Evolutionary conservation across 2,113 vertebrate genomes (phyloP).

Genomic region (Planiliza haematocheilus): DNA sequence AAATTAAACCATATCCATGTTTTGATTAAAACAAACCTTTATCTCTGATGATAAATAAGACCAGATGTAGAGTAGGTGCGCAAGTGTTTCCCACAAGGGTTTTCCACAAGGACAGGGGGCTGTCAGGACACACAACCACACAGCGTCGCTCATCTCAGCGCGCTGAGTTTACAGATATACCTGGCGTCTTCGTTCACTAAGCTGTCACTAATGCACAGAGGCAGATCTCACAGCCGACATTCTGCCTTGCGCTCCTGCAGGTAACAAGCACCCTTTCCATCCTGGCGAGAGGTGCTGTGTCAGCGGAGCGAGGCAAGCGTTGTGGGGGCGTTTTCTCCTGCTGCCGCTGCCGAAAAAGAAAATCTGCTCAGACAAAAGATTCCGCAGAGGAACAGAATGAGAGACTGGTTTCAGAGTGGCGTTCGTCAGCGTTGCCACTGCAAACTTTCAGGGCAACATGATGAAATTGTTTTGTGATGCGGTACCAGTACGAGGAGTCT

Average conservation of each 20-base stretch:
- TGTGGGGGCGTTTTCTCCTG: slow-evolving; percentile 38
- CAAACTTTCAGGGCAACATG: not conserved
- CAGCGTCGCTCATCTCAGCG: not conserved
- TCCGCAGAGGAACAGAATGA: not conserved
- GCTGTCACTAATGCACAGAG: slow-evolving; percentile 47
- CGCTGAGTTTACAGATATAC: slow-evolving; percentile 30
- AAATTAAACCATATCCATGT: too few relatives aligned
- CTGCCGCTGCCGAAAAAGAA: slow-evolving; percentile 2
- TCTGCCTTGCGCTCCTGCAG: slow-evolving; percentile 34
- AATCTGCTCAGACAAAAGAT: slow-evolving; percentile 1
- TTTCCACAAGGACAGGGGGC: not conserved
- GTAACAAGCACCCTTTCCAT: slow-evolving; percentile 30
- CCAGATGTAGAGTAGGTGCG: not conserved
- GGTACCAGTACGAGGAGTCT: not conserved
- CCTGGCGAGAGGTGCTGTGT: slow-evolving; percentile 53
- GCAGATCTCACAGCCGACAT: slow-evolving; percentile 29
- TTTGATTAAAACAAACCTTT: not conserved
- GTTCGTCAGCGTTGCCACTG: not conserved
- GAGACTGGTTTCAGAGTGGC: not conserved
- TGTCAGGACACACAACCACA: not conserved
- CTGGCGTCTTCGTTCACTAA: slow-evolving; percentile 29
- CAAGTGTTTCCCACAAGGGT: not conserved
- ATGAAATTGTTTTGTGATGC: not conserved
- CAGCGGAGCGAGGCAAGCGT: slow-evolving; percentile 25
- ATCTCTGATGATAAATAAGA: not conserved